Percentiles rank a stretch among this genome's conserved stretches.
These are phyloP conservation scores for Serranochromis macrocephalus DNA, from an alignment of 2,113 vertebrate species.

Conservation along the genomic window DNA sequence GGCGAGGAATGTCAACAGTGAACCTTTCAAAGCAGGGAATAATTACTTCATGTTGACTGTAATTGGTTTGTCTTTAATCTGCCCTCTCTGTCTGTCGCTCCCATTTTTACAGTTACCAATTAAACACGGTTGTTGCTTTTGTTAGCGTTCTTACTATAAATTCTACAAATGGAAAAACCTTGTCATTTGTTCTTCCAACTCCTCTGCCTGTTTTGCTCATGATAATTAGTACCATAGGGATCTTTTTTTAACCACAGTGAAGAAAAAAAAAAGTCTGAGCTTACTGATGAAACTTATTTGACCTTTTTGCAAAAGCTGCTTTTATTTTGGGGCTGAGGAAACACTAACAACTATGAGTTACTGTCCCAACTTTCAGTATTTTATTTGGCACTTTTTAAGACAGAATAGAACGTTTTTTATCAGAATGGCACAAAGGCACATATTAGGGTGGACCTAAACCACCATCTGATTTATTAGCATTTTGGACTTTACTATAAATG, in stretches of 20 bases:
- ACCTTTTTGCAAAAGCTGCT: conserved; percentile 7
- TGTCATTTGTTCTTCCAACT: conserved; percentile 9
- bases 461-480: neutral
- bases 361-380: neutral
- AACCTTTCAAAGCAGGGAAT: conserved; percentile 39
- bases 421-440: neutral
- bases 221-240: conserved; percentile 2
- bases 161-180: conserved; percentile 6
- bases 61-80: conserved; percentile 52
- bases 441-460: neutral
- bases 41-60: conserved; percentile 51
- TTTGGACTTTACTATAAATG: neutral
- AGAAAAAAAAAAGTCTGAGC: neutral
- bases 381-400: neutral
- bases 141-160: conserved; percentile 16
- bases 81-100: neutral
- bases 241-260: neutral
- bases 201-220: conserved; percentile 12
- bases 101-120: conserved; percentile 24
- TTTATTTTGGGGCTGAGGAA: neutral
- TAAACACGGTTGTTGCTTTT: conserved; percentile 30
- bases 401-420: neutral
- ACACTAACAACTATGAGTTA: neutral
- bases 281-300: neutral
- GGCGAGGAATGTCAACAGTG: conserved; percentile 32